phyloP scores from a whole-genome alignment of 2,113 vertebrate species.

The Nibea coibor region DNA sequence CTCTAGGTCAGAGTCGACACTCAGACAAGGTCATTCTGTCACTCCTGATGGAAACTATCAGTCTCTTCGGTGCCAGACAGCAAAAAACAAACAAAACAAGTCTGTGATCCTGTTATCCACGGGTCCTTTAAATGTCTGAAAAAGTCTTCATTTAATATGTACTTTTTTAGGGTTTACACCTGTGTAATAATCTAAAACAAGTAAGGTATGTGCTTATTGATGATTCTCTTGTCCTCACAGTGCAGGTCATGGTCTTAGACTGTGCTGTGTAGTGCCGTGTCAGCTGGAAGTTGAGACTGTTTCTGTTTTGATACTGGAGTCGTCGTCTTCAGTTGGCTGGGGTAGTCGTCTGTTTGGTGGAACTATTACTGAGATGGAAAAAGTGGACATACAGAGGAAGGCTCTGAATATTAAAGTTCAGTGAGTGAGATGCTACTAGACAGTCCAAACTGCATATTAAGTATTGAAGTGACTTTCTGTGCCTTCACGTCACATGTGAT shows the following conservation, averaged over 20 bases:
- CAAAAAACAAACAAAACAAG: neutral
- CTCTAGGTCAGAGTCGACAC: constrained; percentile 52
- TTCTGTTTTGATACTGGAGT: neutral
- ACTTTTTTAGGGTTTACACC: too few relatives aligned
- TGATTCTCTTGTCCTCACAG: neutral
- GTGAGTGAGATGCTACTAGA: neutral
- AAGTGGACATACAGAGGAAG: neutral
- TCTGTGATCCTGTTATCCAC: neutral
- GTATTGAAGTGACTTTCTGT: neutral
- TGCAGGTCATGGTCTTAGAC: neutral
- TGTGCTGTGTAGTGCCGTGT: neutral
- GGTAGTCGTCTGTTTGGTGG: neutral
- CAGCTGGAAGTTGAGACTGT: neutral
- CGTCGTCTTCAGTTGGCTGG: neutral
- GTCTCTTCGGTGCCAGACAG: constrained; percentile 28
- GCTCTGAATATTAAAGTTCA: neutral
- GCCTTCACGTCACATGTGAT: neutral
- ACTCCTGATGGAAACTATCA: constrained; percentile 47
- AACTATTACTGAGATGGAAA: neutral
- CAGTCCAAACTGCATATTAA: neutral
- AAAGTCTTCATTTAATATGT: neutral
- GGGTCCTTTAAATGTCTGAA: neutral
- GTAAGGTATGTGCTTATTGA: too few relatives aligned
- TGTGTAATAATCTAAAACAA: too few relatives aligned
- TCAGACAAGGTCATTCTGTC: constrained; percentile 49